These are phyloP conservation scores for Manis pentadactyla DNA, from an alignment of 2,797 vertebrate species.

Conservation along the genomic window DNA sequence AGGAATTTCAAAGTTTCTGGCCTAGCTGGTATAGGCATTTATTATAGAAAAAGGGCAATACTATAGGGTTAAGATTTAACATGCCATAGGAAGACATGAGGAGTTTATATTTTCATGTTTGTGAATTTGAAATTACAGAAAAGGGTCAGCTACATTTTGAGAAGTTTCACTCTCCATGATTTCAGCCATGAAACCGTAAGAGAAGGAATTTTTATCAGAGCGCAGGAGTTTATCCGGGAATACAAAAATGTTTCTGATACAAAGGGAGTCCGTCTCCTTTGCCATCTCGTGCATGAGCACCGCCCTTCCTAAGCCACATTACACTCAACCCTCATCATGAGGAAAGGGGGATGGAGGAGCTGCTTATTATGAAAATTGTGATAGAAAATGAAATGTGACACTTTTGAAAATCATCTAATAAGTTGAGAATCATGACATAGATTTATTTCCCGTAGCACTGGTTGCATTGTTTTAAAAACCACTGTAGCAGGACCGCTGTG, in stretches of 20 bases:
- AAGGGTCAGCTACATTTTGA: not conserved
- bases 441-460: not conserved
- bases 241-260: not conserved
- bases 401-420: not conserved
- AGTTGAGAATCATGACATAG: not conserved
- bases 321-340: not conserved
- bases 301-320: not conserved
- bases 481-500: not conserved
- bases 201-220: not conserved
- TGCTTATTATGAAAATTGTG: not conserved
- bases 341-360: rapidly evolving
- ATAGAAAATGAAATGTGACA: not conserved
- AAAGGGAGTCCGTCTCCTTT: not conserved
- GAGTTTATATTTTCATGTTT: not conserved
- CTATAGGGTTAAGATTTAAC: not conserved
- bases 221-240: not conserved
- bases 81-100: not conserved
- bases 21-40: not conserved
- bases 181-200: not conserved
- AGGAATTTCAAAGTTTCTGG: not conserved
- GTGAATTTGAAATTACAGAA: not conserved
- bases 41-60: not conserved
- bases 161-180: not conserved
- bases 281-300: not conserved
- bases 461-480: not conserved